A percentile compares a stretch with the other conserved stretches of the same genome.
Evolutionary conservation across 2,888 invertebrate genomes (phyloP).

Genomic region (Allophyes oxyacanthae): DNA sequence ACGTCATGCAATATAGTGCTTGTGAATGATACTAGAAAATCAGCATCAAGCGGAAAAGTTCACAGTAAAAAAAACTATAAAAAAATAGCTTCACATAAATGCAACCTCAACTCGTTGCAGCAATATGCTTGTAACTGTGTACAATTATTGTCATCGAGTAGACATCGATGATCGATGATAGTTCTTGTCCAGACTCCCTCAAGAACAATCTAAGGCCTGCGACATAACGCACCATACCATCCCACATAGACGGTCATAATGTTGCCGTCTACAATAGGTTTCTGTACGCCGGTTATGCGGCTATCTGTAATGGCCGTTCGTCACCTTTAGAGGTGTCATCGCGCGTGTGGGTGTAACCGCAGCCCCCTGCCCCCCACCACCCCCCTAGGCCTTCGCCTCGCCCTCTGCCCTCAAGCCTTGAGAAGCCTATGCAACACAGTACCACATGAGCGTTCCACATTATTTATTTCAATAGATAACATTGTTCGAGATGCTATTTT

Average conservation of each 20-base stretch:
- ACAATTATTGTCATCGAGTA: too few species aligned
- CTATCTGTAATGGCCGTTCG: slow-evolving; percentile 49
- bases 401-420: slow-evolving; percentile 42
- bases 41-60: too few species aligned
- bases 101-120: too few species aligned
- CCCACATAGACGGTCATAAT: slow-evolving; percentile 36
- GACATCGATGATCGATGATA: too few species aligned
- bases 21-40: too few species aligned
- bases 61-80: too few species aligned
- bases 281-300: slow-evolving; percentile 42
- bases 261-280: slow-evolving; percentile 36
- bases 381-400: slow-evolving; percentile 43
- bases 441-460: slow-evolving; percentile 25
- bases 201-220: slow-evolving; percentile 21
- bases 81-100: too few species aligned
- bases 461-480: slow-evolving; percentile 32
- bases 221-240: slow-evolving; percentile 8
- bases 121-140: too few species aligned
- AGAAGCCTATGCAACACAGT: slow-evolving; percentile 39
- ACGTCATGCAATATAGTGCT: too few species aligned
- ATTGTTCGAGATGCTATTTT: slow-evolving; percentile 22
- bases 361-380: slow-evolving; percentile 44
- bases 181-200: neutral
- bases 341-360: slow-evolving; percentile 69
- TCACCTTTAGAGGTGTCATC: slow-evolving; percentile 61